Percentiles rank a stretch among this genome's conserved stretches.
These are phyloP conservation scores for Nesoenas mayeri DNA, from an alignment of 2,113 vertebrate genomes.

Conservation along the genomic window DNA sequence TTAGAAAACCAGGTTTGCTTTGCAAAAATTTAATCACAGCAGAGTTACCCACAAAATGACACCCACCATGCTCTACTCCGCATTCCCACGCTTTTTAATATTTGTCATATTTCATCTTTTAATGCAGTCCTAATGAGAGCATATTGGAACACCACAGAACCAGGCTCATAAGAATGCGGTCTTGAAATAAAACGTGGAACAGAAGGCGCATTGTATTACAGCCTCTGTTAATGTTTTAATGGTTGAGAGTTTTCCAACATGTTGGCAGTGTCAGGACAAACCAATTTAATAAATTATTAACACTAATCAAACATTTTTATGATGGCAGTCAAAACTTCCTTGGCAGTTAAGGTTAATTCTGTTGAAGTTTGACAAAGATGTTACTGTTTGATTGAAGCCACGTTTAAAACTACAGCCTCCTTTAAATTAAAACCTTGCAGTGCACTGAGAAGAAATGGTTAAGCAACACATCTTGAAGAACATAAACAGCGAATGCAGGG, in stretches of 20 bases:
- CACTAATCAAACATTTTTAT: slow-evolving; percentile 75
- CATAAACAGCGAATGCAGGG: neutral
- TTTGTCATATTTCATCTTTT: slow-evolving; percentile 67
- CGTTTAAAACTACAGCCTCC: neutral
- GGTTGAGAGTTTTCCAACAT: slow-evolving; percentile 67
- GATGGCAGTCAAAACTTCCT: slow-evolving; percentile 54
- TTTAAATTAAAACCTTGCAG: slow-evolving; percentile 19
- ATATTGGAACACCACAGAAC: slow-evolving; percentile 57
- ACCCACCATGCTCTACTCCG: neutral
- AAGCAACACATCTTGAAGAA: neutral
- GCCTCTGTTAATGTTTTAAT: slow-evolving; percentile 70
- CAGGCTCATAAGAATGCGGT: slow-evolving; percentile 43
- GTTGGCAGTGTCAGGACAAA: slow-evolving; percentile 63
- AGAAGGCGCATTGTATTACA: slow-evolving; percentile 62
- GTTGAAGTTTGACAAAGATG: slow-evolving; percentile 67
- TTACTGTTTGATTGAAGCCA: slow-evolving; percentile 53
- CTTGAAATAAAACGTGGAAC: slow-evolving; percentile 55
- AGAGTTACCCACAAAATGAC: slow-evolving; percentile 12
- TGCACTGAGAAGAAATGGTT: neutral
- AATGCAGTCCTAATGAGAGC: slow-evolving; percentile 54
- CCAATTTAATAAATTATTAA: slow-evolving; percentile 75
- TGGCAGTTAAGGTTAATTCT: slow-evolving; percentile 61
- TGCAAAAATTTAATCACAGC: neutral
- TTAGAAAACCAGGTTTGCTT: slow-evolving; percentile 25
- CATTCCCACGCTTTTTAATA: slow-evolving; percentile 62